Conservation (phyloP, 2,113 vertebrate species). For the Charina bottae region DNA sequence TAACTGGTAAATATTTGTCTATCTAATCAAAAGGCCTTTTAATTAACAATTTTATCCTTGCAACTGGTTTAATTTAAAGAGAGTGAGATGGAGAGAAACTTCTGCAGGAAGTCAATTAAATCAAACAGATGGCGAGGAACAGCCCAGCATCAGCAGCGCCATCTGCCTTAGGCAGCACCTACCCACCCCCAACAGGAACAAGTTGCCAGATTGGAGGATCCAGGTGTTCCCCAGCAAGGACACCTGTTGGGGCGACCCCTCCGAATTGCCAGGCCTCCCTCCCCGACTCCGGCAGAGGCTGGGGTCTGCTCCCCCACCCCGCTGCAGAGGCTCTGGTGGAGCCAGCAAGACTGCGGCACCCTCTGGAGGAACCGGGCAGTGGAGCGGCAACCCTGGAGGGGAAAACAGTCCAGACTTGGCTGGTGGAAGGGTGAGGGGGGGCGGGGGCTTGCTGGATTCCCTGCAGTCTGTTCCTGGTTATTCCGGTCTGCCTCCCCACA, state of each 20-base stretch:
- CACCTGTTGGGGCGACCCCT: not conserved
- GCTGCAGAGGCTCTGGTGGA: not conserved
- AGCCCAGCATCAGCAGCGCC: constrained; percentile 69
- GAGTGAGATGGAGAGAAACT: constrained; percentile 48
- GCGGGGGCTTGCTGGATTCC: not conserved
- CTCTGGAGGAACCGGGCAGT: not conserved
- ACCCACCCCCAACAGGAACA: not conserved
- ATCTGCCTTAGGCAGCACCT: constrained; percentile 65
- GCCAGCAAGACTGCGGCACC: not conserved
- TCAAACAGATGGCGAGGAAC: constrained; percentile 74
- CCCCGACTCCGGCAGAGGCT: not conserved
- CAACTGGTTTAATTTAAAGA: constrained; percentile 70
- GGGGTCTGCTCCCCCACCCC: not conserved
- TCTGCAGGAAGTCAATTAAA: constrained; percentile 78
- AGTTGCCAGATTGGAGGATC: not conserved
- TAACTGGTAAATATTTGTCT: constrained; percentile 83
- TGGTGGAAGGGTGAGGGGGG: not conserved
- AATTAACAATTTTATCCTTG: constrained; percentile 79
- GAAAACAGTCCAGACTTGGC: not conserved
- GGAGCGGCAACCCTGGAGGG: not conserved
- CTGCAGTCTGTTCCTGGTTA: no score
- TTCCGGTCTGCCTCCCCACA: not conserved
- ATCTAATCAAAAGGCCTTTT: constrained; percentile 80
- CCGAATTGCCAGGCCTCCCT: not conserved
- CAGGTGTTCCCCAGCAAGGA: not conserved